These are phyloP conservation scores for Scartelaos histophorus DNA, from an alignment of 2,113 vertebrate genomes.

Conservation along the genomic window DNA sequence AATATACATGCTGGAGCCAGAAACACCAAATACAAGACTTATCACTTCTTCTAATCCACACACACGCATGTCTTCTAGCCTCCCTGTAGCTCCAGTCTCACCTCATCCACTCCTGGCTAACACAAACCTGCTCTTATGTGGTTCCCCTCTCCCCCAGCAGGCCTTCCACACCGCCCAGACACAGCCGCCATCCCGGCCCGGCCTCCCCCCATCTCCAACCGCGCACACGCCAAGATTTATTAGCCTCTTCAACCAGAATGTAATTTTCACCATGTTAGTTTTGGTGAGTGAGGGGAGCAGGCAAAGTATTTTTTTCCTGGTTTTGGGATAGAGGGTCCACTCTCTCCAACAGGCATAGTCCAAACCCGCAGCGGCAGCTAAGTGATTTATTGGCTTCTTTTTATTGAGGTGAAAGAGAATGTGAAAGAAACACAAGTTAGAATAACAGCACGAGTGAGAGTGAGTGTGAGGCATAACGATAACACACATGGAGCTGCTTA, in stretches of 20 bases:
- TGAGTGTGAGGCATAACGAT: conserved; percentile 52
- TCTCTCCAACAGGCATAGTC: conserved; percentile 69
- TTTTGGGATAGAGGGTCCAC: conserved; percentile 47
- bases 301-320: conserved; percentile 43
- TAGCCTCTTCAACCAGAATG: conserved; percentile 69
- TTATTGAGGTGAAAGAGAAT: conserved; percentile 64
- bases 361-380: conserved; percentile 62
- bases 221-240: conserved; percentile 72
- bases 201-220: conserved; percentile 66
- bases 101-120: conserved; percentile 64
- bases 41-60: conserved; percentile 61
- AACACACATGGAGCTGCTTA: conserved; percentile 56
- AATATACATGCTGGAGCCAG: conserved; percentile 25
- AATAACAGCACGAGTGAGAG: conserved; percentile 70
- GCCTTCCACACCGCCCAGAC: conserved; percentile 62
- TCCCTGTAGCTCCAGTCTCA: conserved; percentile 48
- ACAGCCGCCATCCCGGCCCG: conserved; percentile 52
- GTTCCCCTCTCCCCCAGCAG: conserved; percentile 60
- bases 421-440: conserved; percentile 67
- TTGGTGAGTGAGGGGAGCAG: conserved; percentile 54
- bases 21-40: conserved; percentile 47
- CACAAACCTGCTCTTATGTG: conserved; percentile 73
- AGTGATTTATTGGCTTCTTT: conserved; percentile 73
- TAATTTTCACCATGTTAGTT: conserved; percentile 76
- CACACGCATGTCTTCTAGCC: conserved; percentile 46